A percentile compares a stretch with the other conserved stretches of the same genome.
Evolutionary conservation across 2,888 invertebrate genomes (phyloP).

Genomic region (Apoderus coryli): DNA sequence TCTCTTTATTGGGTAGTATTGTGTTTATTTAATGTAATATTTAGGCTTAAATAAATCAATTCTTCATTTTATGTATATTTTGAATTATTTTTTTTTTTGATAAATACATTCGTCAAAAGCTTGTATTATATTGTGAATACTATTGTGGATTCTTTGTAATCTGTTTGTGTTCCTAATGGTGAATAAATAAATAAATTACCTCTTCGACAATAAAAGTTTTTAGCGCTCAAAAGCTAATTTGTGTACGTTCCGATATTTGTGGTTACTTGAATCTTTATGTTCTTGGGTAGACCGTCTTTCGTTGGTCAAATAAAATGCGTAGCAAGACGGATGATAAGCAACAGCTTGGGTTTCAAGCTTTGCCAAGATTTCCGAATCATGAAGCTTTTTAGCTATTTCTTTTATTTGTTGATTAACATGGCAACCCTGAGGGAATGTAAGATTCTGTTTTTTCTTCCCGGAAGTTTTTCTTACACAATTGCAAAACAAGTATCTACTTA

Average conservation of each 20-base stretch:
- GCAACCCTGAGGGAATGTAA: slow-evolving; percentile 11
- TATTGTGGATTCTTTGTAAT: no score
- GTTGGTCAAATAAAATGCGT: slow-evolving; percentile 13
- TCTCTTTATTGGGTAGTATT: no score
- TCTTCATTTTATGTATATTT: slow-evolving; percentile 13
- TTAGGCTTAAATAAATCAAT: slow-evolving; percentile 7
- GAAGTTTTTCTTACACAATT: slow-evolving; percentile 4
- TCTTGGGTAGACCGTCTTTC: slow-evolving; percentile 13
- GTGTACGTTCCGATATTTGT: slow-evolving; percentile 13
- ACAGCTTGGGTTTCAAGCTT: slow-evolving; percentile 13
- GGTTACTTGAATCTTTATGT: slow-evolving; percentile 9
- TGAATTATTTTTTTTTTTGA: no score
- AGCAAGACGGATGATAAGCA: slow-evolving; percentile 14
- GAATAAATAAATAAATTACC: no score
- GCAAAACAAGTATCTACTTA: slow-evolving; percentile 5
- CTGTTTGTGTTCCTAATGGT: no score
- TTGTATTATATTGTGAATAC: no score
- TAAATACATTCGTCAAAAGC: no score
- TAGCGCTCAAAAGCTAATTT: slow-evolving; percentile 12
- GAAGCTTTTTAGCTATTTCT: slow-evolving; percentile 8
- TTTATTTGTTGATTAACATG: slow-evolving; percentile 7
- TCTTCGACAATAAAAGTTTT: slow-evolving; percentile 12
- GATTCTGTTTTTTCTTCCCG: slow-evolving; percentile 10
- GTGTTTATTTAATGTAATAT: no score
- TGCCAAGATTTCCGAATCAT: slow-evolving; percentile 12